These are phyloP conservation scores for Phaetusa simplex DNA, from an alignment of 2,113 vertebrate species.

Conservation along the genomic window DNA sequence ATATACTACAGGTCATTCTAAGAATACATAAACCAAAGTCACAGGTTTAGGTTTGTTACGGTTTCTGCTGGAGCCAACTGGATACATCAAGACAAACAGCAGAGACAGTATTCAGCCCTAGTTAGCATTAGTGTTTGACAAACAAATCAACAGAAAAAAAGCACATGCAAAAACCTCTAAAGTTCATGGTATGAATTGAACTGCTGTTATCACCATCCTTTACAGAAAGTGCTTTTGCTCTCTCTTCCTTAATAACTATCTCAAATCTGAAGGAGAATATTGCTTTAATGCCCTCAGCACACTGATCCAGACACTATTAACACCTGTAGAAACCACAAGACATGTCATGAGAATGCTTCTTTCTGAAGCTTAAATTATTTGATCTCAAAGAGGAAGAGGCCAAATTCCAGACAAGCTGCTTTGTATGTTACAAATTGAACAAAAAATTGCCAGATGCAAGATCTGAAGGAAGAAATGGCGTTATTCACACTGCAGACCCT, in stretches of 20 bases:
- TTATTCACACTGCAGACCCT: conserved; percentile 6
- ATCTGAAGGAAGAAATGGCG: conserved; percentile 22
- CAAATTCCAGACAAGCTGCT: conserved; percentile 55
- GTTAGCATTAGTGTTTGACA: background rate
- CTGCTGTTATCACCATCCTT: background rate
- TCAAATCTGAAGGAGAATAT: conserved; percentile 42
- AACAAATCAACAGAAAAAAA: background rate
- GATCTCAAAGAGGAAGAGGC: conserved; percentile 60
- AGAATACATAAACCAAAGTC: conserved; percentile 13
- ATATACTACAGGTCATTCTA: background rate
- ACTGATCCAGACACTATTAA: conserved; percentile 62
- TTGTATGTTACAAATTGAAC: conserved; percentile 55
- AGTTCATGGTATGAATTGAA: background rate
- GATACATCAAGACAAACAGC: background rate
- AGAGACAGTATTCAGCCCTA: background rate
- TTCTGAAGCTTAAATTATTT: conserved; percentile 63
- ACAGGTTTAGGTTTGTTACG: background rate
- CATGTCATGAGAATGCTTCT: conserved; percentile 35
- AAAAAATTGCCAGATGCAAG: conserved; percentile 42
- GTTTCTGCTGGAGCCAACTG: background rate
- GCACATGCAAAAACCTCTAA: background rate
- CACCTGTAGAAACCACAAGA: conserved; percentile 59
- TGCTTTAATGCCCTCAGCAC: conserved; percentile 63
- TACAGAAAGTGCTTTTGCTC: conserved; percentile 16
- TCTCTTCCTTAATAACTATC: conserved; percentile 48